phyloP scores from a whole-genome alignment of 2,113 vertebrate species.

The Geococcyx californianus region DNA sequence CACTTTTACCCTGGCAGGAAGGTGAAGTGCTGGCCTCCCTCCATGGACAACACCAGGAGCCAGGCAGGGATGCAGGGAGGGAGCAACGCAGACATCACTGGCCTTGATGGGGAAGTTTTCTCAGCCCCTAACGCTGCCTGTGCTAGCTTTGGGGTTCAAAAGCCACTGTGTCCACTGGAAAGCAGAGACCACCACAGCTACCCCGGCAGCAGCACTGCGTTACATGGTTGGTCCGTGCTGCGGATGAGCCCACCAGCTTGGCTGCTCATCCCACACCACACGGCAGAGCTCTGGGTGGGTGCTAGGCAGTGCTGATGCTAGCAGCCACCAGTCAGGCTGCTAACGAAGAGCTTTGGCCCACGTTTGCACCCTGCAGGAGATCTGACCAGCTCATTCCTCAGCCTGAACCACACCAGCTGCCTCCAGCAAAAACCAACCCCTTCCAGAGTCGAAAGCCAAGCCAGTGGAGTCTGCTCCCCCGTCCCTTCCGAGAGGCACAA shows the following conservation, averaged over 20 bases:
- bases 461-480: not conserved
- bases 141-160: not conserved
- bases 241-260: not conserved
- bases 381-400: not conserved
- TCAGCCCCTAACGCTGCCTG: not conserved
- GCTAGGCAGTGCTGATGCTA: accelerated
- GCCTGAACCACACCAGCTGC: not conserved
- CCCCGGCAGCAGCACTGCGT: not conserved
- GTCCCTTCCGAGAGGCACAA: not conserved
- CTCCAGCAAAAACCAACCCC: not conserved
- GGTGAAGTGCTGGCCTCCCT: not conserved
- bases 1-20: not conserved
- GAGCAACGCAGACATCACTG: not conserved
- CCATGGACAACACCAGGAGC: accelerated
- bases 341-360: not conserved
- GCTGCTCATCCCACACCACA: not conserved
- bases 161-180: not conserved
- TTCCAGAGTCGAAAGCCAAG: not conserved
- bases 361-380: not conserved
- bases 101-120: not conserved
- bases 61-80: not conserved
- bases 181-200: not conserved
- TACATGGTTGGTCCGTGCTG: not conserved
- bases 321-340: not conserved
- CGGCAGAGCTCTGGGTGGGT: not conserved